Evolutionary conservation across 2,797 vertebrate species (phyloP), one percentile per base, ranked within the genome.

Genomic region (Brachyalestes nurse): DNA sequence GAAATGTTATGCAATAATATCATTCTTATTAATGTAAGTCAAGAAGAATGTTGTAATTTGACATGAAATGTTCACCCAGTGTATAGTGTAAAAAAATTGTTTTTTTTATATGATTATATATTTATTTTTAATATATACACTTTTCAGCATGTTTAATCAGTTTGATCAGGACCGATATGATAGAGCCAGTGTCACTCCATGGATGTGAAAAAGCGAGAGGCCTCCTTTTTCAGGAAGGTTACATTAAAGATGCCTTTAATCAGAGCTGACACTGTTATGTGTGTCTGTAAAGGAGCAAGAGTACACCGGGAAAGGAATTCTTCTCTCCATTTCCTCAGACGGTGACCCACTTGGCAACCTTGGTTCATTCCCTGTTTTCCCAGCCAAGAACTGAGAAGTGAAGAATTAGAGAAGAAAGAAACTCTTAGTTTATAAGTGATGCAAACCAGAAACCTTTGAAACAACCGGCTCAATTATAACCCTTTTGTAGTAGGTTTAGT

Each of bases 321-420:
- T 16, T 57, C 23, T n/a, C 9, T n/a, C 13, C 4, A 0, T 42
- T 73, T 58, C 34, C 38, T 58, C 13, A 17, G 72, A 42, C 55
- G 8, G 72, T 73, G 55, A 73, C 72, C 72, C 55, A 73, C 38
- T 73, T 73, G 72, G 72, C 34, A 73, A 8, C n/a, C 13, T 14
- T 0, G 3, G 61, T 34, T 34, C 61, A 23, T 0, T n/a, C 23
- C 38, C 45, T 40, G 21, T 67, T 45, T n/a, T 40, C 34, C 42
- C 40, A 23, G 40, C 19, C 66, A 45, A 23, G 9, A 47, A 69
- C 17, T 25, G 21, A 7, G 14, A 19, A 64, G 61, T 70, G 13
- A 49, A 49, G 21, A 66, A 66, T 7, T 42, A 0, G 6, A 45
- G 34, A 49, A 17, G n/a, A 70, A 51, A 21, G 38, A 67, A 34